Conservation (phyloP, 2,797 vertebrate genomes). For the Fratercula arctica region DNA sequence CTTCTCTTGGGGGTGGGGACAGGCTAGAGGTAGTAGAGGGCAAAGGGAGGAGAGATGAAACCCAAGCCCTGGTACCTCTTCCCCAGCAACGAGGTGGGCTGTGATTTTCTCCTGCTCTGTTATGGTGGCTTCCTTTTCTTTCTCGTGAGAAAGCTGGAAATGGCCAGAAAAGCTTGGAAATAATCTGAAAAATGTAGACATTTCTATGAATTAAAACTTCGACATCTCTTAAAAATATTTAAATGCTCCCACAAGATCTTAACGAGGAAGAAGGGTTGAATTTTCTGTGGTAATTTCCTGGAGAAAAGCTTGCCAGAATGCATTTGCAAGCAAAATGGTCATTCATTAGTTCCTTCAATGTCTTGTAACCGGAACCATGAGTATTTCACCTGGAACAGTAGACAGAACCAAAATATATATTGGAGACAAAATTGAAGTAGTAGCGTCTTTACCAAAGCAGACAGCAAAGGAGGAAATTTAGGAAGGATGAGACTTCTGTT, state of each 20-base stretch:
- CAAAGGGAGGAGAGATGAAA: neutral
- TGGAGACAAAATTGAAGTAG: neutral
- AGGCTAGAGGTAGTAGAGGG: neutral
- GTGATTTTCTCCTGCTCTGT: conserved; percentile 51
- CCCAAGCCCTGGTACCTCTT: conserved; percentile 18
- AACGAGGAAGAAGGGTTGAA: neutral
- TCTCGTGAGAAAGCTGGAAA: conserved; percentile 63
- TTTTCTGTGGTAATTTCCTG: conserved; percentile 9
- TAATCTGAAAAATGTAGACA: conserved; percentile 7
- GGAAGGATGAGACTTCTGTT: neutral
- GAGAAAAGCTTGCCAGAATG: neutral
- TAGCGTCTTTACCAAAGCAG: neutral
- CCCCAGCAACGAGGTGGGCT: conserved; percentile 10
- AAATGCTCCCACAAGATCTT: neutral
- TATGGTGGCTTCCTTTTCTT: conserved; percentile 51
- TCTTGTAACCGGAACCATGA: neutral
- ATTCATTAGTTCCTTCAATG: neutral
- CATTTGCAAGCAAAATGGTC: neutral
- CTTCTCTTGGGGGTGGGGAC: neutral
- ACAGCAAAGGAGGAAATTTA: neutral
- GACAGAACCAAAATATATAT: neutral
- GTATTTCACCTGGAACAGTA: neutral
- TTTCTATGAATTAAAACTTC: neutral
- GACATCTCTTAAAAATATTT: neutral
- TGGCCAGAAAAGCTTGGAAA: conserved; percentile 17